Evolutionary conservation across 2,797 vertebrate genomes (phyloP).

Genomic region (Monodelphis domestica): DNA sequence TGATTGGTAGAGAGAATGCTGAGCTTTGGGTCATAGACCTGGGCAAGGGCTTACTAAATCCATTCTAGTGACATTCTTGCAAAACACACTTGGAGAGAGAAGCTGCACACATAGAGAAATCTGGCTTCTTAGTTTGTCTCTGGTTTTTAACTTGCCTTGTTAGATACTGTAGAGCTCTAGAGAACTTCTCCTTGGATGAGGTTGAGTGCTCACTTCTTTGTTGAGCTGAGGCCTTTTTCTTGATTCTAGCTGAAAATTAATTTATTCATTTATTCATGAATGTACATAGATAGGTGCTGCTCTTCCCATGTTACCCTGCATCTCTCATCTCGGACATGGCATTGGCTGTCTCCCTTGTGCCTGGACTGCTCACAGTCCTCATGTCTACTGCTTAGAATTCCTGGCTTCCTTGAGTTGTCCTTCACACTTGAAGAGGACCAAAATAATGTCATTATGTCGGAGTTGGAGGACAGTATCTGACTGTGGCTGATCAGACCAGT

Average conservation of each 20-base stretch:
- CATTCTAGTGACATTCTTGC: neutral
- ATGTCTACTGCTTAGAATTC: neutral
- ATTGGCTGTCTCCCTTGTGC: neutral
- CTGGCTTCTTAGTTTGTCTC: neutral
- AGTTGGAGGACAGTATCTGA: no score
- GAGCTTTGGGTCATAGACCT: neutral
- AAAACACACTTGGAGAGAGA: neutral
- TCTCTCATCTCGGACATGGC: neutral
- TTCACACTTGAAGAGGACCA: no score
- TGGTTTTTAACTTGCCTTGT: neutral
- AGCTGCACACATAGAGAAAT: neutral
- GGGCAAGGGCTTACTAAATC: neutral
- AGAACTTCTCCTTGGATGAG: neutral
- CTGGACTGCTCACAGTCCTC: neutral
- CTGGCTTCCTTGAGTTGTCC: no score
- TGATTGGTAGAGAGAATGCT: neutral
- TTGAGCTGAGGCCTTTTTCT: neutral
- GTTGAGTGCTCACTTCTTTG: neutral
- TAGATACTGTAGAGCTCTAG: neutral
- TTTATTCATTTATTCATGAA: no score
- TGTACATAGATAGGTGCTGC: neutral
- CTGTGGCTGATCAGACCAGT: no score
- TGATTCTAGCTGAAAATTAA: neutral
- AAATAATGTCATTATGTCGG: no score
- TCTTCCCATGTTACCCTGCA: neutral